Evolutionary conservation across 2,888 invertebrate species (phyloP), one percentile per base, ranked within the genome.

Genomic region (Troides aeacus): DNA sequence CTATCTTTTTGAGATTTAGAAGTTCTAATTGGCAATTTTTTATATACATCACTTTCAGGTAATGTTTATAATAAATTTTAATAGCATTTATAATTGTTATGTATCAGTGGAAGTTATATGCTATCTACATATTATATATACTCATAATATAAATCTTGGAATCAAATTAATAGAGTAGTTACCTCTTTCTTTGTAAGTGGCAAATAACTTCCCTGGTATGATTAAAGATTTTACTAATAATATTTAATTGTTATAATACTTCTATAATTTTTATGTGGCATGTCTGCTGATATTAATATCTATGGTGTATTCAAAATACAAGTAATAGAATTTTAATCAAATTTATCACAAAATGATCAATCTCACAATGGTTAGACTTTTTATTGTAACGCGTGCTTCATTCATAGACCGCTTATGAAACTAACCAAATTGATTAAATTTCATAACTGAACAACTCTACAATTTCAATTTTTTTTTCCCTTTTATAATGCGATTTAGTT

Each of bases 271-370:
- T 69, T 18, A 46, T 39, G 23, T 61, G 66, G 8, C 66, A 39
- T 23, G 58, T 70, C 69, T 62, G 12, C 39, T 23, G 56, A 66
- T 39, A 10, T 62, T 73, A 75, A 56, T 53, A 63, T 79, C 79
- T 77, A 73, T 78, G 76, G 77, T 64, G 68, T 64, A 64, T 74
- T 74, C 72, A 74, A 75, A 75, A 77, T 76, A 78, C 79, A 82
- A 79, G 83, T 84, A 84, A 88, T 86, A 85, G 82, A 88, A 87
- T 82, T 87, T 88, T 84, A 90, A 89, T 90, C 84, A 86, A 89
- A 89, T 87, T 85, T 85, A 80, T 84, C 84, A 85, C 81, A 85
- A 86, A 85, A 84, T 87, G 83, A 85, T 81, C 81, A 80, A 79
- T 78, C 74, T 73, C 77, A 83, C 84, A 84, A 85, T 81, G 77